These are phyloP conservation scores for Beroe forskalii DNA, from an alignment of 37 sponge, comb jelly and placozoan species.

Conservation along the genomic window DNA sequence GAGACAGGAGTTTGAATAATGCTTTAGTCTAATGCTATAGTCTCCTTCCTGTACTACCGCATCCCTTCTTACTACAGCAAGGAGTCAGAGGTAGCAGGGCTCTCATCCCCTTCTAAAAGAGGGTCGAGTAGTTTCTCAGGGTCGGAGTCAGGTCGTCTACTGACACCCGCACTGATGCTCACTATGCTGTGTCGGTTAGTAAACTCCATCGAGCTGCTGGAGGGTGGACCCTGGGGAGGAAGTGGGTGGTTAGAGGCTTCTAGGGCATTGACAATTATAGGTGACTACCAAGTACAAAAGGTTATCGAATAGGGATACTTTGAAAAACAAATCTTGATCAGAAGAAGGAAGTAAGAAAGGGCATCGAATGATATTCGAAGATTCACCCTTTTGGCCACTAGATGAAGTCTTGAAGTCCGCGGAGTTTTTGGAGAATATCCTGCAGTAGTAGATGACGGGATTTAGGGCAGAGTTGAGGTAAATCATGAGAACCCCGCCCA, in stretches of 20 bases:
- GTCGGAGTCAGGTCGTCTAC: neutral
- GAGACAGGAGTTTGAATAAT: too few species aligned
- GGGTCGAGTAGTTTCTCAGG: constrained; percentile 37
- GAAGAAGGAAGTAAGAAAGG: too few species aligned
- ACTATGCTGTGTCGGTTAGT: constrained; percentile 34
- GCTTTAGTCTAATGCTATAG: too few species aligned
- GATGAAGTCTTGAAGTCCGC: constrained; percentile 25
- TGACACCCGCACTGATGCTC: neutral
- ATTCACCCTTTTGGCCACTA: constrained; percentile 58
- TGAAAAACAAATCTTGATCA: too few species aligned
- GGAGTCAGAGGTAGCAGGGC: constrained; percentile 11
- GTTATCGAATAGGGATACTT: too few species aligned
- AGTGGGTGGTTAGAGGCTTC: too few species aligned
- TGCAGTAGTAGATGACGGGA: constrained; percentile 53
- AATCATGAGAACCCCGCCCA: constrained; percentile 52
- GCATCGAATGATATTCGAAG: too few species aligned
- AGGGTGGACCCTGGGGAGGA: constrained; percentile 9
- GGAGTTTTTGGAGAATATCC: constrained; percentile 49
- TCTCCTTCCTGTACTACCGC: too few species aligned
- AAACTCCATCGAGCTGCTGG: constrained; percentile 49
- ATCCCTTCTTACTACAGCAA: too few species aligned
- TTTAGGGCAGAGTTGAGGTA: constrained; percentile 57
- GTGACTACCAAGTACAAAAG: too few species aligned
- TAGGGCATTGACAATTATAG: too few species aligned
- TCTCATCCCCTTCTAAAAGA: constrained; percentile 18